Conservation (phyloP, 2,888 invertebrate genomes). For the Andrena flavipes region DNA sequence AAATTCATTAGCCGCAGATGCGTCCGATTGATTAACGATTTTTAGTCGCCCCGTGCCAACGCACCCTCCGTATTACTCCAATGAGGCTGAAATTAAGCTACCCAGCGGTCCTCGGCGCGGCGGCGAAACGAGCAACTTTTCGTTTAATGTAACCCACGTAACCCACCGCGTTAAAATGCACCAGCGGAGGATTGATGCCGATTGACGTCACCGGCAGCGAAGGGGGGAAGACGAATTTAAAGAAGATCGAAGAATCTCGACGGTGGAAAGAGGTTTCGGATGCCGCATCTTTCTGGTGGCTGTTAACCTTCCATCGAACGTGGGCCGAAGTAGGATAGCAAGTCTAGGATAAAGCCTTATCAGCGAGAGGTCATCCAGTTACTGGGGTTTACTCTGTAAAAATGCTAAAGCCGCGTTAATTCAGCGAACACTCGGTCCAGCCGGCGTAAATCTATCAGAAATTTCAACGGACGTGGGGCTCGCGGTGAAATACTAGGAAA, state of each 20-base stretch:
- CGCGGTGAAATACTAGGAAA: constrained; percentile 58
- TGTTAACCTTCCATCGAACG: too few relatives aligned
- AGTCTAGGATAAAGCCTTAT: too few relatives aligned
- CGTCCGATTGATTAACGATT: constrained; percentile 42
- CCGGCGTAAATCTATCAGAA: constrained; percentile 51
- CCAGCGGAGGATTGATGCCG: constrained; percentile 9
- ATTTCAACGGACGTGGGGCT: constrained; percentile 29
- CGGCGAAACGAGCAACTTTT: neutral
- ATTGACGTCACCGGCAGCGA: constrained; percentile 15
- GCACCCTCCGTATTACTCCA: constrained; percentile 5
- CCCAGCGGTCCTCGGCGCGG: neutral
- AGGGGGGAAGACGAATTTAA: neutral
- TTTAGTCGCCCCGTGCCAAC: constrained; percentile 25
- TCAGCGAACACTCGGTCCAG: constrained; percentile 3
- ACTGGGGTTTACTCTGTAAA: neutral
- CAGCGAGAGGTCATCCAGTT: too few relatives aligned
- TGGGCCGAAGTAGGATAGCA: too few relatives aligned
- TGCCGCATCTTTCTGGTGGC: too few relatives aligned
- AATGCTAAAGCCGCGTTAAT: constrained; percentile 42
- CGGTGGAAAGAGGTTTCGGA: neutral
- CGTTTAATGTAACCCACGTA: constrained; percentile 22
- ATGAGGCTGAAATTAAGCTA: neutral
- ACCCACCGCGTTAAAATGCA: constrained; percentile 25
- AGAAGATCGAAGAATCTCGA: neutral
- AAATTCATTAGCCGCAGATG: constrained; percentile 34